phyloP scores from a whole-genome alignment of 2,113 vertebrate genomes.

The Willisornis vidua region DNA sequence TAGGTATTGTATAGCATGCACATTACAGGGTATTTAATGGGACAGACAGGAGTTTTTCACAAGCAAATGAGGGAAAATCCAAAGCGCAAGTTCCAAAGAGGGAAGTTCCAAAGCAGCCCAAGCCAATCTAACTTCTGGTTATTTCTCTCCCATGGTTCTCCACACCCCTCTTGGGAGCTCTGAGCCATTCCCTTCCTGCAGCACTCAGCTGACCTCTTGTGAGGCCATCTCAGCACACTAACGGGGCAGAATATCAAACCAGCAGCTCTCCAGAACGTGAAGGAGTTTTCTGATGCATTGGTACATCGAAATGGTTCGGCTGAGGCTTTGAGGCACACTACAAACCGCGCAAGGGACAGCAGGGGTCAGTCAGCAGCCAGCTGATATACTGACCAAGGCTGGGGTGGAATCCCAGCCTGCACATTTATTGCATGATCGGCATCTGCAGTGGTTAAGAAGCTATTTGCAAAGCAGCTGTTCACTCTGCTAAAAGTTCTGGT shows the following conservation, averaged over 20 bases:
- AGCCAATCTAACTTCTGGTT: not conserved
- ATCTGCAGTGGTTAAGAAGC: not conserved
- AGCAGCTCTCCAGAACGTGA: not conserved
- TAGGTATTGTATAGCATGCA: not conserved
- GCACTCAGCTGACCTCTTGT: not conserved
- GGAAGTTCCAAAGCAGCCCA: not conserved
- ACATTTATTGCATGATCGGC: not conserved
- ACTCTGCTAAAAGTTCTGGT: not conserved
- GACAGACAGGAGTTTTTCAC: not conserved
- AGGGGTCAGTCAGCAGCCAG: not conserved
- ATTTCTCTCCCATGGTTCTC: fast-evolving
- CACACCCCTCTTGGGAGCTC: not conserved
- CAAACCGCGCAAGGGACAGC: not conserved
- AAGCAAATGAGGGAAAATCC: not conserved
- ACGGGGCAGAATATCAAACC: not conserved
- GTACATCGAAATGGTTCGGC: not conserved
- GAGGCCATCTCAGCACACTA: not conserved
- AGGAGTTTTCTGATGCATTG: not conserved
- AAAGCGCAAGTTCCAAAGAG: not conserved
- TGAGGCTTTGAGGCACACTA: not conserved
- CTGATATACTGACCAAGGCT: not conserved
- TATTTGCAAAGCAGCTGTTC: not conserved
- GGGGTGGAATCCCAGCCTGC: not conserved
- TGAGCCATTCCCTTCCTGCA: not conserved
- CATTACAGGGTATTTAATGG: not conserved